Base-by-base conservation (phyloP, 2,888 invertebrate species). In the Agrotis clavis region DNA sequence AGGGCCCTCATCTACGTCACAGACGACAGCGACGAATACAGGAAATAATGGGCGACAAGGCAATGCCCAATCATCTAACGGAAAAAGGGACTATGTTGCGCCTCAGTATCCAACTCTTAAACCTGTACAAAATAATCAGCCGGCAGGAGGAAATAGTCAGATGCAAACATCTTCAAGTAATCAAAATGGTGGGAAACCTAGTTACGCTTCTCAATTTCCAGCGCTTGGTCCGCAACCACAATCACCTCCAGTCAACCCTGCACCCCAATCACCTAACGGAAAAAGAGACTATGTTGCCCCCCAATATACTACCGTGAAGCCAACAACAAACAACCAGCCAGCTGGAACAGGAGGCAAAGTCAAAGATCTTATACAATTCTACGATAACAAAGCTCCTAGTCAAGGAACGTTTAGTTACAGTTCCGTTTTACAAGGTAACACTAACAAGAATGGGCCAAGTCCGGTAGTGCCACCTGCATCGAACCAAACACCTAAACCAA, bases 341-440 rank as follows among this genome's bases (percentile, higher is more conserved):
- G 81, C 86, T 59, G 81, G 85, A 14, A 79, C 86, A 56, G 81
- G 87, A 14, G 92, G 93, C 57, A 94, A 94, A 84, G 95, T 96
- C 2, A 93, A 95, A 84, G 96, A 95, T 77, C 88, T 96, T 18
- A 84, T 96, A 51, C 93, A 95, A 73, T 94, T 92, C 83, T 96
- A 93, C 79, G 94, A 95, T 63, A 88, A 79, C 64, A 90, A 93
- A 83, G 88, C 79, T 70, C 81, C 79, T 41, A 88, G 90, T 19
- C 89, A 88, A 47, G 90, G 89, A 66, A 77, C 88, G n/a, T 92
- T 93, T 7, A 96, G 95, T 83, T 96, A 95, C 71, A 96, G 96
- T 86, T 92, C 93, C 6, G 88, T 94, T 74, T 74, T 94, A 67
- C 90, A 93, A 86, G 92, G 92, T 21, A 75, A 88, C 13, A 85